A percentile compares a stretch with the other conserved stretches of the same genome.
Conservation (phyloP, 2,113 vertebrate species). For the Lophochroa leadbeateri region DNA sequence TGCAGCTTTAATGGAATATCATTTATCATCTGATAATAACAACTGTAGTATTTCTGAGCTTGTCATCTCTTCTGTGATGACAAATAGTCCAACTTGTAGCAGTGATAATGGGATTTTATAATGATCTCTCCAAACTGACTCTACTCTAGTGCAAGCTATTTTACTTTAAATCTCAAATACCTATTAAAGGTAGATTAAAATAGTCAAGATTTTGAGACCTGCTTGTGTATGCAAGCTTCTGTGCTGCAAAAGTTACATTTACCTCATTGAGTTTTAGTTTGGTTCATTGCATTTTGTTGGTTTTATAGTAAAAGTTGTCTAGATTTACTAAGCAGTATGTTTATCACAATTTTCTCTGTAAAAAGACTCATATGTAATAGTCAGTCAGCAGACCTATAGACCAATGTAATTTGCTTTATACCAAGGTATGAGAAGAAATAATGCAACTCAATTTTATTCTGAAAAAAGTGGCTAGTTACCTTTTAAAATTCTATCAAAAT, state of each 20-base stretch:
- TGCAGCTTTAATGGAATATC: conserved; percentile 83
- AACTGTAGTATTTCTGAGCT: conserved; percentile 89
- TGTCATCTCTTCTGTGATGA: conserved; percentile 93
- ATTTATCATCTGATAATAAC: conserved; percentile 95
- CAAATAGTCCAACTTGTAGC: conserved; percentile 90
- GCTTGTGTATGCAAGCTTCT: not conserved
- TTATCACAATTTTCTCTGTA: not conserved
- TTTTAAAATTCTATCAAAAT: not conserved
- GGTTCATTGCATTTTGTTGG: not conserved
- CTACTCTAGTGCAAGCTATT: conserved; percentile 72
- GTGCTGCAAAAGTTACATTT: not conserved
- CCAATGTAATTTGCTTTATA: not conserved
- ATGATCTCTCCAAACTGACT: conserved; percentile 87
- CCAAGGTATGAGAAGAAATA: not conserved
- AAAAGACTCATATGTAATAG: not conserved
- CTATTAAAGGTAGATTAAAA: conserved; percentile 71
- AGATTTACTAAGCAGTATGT: not conserved
- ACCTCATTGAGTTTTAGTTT: not conserved
- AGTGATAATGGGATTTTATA: conserved; percentile 92
- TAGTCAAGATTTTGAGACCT: not conserved
- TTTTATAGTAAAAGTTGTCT: not conserved
- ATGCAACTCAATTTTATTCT: not conserved
- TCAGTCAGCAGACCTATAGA: not conserved
- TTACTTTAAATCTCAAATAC: conserved; percentile 71
- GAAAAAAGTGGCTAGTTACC: not conserved